Evolutionary conservation across 2,797 vertebrate genomes (phyloP).

Genomic region (Acridotheres tristis): DNA sequence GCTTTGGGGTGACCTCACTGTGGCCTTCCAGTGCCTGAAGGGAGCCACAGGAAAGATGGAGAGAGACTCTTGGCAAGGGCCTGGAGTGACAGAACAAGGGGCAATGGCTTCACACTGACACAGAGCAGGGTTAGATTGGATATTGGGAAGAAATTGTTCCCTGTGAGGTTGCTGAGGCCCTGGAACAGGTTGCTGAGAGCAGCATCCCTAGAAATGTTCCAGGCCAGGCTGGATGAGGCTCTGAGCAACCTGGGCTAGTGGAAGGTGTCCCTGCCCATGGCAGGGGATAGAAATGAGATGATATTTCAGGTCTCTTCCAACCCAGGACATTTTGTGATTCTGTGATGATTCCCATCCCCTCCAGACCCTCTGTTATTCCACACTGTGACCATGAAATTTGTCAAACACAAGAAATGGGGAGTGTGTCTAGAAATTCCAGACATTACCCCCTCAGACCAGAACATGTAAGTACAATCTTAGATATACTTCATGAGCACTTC

Average conservation of each 20-base stretch:
- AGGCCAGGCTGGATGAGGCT: not conserved
- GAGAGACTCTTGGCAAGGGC: not conserved
- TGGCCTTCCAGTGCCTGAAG: fast-evolving
- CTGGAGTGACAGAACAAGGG: not conserved
- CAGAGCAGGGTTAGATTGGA: fast-evolving
- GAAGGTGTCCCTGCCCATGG: not conserved
- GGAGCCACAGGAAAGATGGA: not conserved
- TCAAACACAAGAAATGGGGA: not conserved
- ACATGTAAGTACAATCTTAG: not conserved
- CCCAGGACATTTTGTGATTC: not conserved
- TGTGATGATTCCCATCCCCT: not conserved
- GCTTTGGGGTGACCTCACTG: not conserved
- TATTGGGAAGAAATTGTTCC: fast-evolving
- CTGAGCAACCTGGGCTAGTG: fast-evolving
- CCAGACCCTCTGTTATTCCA: not conserved
- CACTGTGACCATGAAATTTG: not conserved
- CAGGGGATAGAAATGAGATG: no score
- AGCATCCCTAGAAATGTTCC: fast-evolving
- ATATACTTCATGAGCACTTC: not conserved
- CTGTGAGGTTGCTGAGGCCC: fast-evolving
- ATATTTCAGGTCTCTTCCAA: not conserved
- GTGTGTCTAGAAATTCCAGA: not conserved
- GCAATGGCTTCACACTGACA: not conserved
- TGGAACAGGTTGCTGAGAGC: fast-evolving
- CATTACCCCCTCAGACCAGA: not conserved